Evolutionary conservation across 2,113 vertebrate species (phyloP).

Genomic region (Gracilinanus agilis): DNA sequence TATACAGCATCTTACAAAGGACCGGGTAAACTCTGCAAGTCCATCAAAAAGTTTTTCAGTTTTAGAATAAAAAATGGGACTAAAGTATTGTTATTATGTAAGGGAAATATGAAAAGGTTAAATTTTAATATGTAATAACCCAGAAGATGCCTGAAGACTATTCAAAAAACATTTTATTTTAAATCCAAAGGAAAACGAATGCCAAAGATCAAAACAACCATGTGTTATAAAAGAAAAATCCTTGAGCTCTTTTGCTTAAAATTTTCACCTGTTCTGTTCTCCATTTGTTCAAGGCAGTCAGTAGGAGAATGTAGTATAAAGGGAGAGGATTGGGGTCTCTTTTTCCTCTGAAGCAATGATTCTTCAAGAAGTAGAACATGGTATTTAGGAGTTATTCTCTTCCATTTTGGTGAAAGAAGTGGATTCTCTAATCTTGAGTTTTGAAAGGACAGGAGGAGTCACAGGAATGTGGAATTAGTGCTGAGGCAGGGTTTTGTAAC

Average conservation of each 20-base stretch:
- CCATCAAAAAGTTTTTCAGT: not conserved
- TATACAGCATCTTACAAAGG: not conserved
- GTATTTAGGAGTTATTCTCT: not conserved
- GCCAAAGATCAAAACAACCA: slow-evolving; percentile 26
- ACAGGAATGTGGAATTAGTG: not conserved
- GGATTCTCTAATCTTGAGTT: not conserved
- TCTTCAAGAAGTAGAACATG: not conserved
- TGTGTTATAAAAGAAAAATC: not conserved
- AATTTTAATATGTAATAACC: slow-evolving; percentile 20
- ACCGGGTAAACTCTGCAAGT: not conserved
- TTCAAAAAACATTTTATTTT: not conserved
- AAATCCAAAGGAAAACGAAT: not conserved
- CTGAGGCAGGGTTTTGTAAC: not conserved
- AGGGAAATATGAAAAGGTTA: not conserved
- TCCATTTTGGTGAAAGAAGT: not conserved
- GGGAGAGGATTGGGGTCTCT: not conserved
- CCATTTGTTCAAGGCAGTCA: not conserved
- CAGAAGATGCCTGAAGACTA: not conserved
- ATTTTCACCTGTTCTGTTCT: not conserved
- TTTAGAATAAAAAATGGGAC: not conserved
- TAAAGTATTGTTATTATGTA: not conserved
- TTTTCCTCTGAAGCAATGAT: not conserved
- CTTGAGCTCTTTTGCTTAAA: not conserved
- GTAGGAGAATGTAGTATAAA: not conserved
- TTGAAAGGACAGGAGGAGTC: not conserved